Evolutionary conservation across 1,140 invertebrate genomes (phyloP).

Genomic region (Drosophila arizonae): DNA sequence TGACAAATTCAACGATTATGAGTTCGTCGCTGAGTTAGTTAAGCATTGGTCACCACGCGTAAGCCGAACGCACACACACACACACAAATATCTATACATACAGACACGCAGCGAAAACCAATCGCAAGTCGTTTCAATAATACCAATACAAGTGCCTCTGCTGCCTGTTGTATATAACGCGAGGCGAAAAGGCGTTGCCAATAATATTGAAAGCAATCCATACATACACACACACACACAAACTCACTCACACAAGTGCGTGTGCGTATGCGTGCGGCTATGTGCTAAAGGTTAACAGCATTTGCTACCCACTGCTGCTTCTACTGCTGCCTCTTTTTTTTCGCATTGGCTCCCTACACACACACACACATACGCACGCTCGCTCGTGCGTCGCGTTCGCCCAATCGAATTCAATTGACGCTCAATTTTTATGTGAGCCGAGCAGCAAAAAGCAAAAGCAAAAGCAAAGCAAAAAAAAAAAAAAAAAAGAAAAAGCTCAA

Average conservation of each 20-base stretch:
- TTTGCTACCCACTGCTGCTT: conserved; percentile 41
- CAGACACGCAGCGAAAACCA: conserved; percentile 36
- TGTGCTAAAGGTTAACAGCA: conserved; percentile 76
- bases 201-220: conserved; percentile 54
- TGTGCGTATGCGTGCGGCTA: conserved; percentile 30
- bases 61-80: conserved; percentile 13
- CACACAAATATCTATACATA: conserved; percentile 1
- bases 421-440: conserved; percentile 77
- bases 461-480: conserved; percentile 15
- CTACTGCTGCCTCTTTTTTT: conserved; percentile 41
- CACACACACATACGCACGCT: conserved; percentile 16
- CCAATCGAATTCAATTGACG: conserved; percentile 83
- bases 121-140: conserved; percentile 48
- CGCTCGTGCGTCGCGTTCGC: conserved; percentile 67
- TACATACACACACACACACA: conserved; percentile 2
- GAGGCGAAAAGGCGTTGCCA: conserved; percentile 44
- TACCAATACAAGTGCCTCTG: conserved; percentile 36
- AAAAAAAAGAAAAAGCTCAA: conserved; percentile 15
- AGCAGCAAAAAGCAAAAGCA: conserved; percentile 29
- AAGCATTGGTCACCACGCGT: conserved; percentile 19
- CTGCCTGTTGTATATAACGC: conserved; percentile 15
- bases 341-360: conserved; percentile 57
- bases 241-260: conserved; percentile 6
- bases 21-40: conserved; percentile 1
- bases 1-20: too few relatives aligned